Evolutionary conservation across 2,888 invertebrate species (phyloP), one percentile per base, ranked within the genome.

Genomic region (Drepanosiphum platanoidis): DNA sequence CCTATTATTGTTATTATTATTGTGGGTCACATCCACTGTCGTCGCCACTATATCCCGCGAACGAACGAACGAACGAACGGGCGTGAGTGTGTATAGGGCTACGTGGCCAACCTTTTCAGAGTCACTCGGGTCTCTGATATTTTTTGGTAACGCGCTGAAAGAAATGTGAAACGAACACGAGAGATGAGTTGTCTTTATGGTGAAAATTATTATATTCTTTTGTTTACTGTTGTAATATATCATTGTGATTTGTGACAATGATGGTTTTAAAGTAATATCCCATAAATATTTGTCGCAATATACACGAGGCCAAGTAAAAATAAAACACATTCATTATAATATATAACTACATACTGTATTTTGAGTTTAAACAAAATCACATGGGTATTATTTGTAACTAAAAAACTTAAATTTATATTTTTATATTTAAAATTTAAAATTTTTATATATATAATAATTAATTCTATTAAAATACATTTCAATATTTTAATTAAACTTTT

Each of bases 1-100:
- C 79, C 79, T 68, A 66, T 68, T 68, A 46, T 79, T 66, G 27
- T 71, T 68, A 36, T 34, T 34, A 34, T 34, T 34, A 68, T 36
- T 18, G 34, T 42, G 74, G 72, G 74, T 74, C 74, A 46, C 32
- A 42, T 74, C 32, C 64, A 46, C 74, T 32, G 74, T 46, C 32
- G 46, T 30, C 32, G 32, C 30, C 32, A 9, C 27, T 22, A 52
- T 52, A 22, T 52, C 22, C 52, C 52, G 15, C 52, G 52, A n/a
- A n/a, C n/a, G n/a, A n/a, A n/a, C n/a, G n/a, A n/a, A n/a, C n/a
- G n/a, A n/a, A n/a, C 5, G 18, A 52, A 52, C 8, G 18, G 52
- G 18, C 52, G 52, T 52, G 18, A 18, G 52, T 52, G 52, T 52
- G 52, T 52, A 22, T 52, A 52, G 5, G 18, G 52, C 52, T 52